These are phyloP conservation scores for Palythoa grandiflora DNA, from an alignment of 92 coral and sea anemone species.

Conservation along the genomic window DNA sequence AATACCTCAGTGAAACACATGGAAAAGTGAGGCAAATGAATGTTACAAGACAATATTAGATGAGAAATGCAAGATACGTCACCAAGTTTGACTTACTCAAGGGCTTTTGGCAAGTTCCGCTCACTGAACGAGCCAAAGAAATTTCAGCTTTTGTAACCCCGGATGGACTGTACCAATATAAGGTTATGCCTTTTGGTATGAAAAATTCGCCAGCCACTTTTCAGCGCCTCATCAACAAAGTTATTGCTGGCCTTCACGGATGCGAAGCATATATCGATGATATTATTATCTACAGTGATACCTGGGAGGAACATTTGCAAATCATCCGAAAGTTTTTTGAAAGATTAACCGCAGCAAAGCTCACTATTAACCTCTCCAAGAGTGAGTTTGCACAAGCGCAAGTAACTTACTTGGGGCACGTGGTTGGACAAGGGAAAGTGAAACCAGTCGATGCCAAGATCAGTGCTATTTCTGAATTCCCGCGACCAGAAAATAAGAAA, in stretches of 20 bases:
- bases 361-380: constrained; percentile 58
- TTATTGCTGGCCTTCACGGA: constrained; percentile 53
- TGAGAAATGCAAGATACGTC: no score
- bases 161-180: constrained; percentile 69
- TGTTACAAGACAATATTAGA: no score
- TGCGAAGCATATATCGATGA: constrained; percentile 74
- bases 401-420: constrained; percentile 64
- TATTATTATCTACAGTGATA: constrained; percentile 55
- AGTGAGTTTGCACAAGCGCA: constrained; percentile 55
- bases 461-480: constrained; percentile 43
- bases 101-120: no score
- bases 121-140: no score
- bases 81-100: no score
- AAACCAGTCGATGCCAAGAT: constrained; percentile 57
- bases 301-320: constrained; percentile 62
- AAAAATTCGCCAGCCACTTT: constrained; percentile 24
- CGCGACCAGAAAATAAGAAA: constrained; percentile 46
- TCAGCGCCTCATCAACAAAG: background rate
- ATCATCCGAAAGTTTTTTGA: constrained; percentile 46
- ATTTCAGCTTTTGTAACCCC: constrained; percentile 62
- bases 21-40: no score
- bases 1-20: no score
- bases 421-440: constrained; percentile 64
- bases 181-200: constrained; percentile 71
- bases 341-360: constrained; percentile 45